Evolutionary conservation across 2,113 vertebrate species (phyloP).

Genomic region (Thomomys bottae): DNA sequence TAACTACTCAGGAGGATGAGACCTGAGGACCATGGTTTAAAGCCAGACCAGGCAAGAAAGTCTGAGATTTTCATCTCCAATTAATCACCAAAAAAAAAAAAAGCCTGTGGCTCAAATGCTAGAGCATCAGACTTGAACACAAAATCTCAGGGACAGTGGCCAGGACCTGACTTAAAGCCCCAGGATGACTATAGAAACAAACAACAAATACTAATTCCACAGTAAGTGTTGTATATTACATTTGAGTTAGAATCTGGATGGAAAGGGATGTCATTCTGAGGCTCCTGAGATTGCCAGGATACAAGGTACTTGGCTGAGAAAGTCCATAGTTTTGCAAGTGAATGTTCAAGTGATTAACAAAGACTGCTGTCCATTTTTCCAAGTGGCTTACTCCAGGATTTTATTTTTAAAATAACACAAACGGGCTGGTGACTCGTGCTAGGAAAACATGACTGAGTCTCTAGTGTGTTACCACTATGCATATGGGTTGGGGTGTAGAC

Average conservation of each 20-base stretch:
- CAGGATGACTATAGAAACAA: no score
- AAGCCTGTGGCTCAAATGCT: no score
- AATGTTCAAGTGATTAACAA: neutral
- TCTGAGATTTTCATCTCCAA: no score
- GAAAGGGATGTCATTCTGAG: conserved; percentile 71
- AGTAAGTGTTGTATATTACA: neutral
- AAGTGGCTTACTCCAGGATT: neutral
- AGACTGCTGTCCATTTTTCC: neutral
- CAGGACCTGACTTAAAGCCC: no score
- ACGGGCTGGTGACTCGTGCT: neutral
- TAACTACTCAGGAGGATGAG: no score
- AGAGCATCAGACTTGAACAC: no score
- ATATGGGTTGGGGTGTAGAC: neutral
- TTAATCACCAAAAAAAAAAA: no score
- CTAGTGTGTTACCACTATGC: neutral
- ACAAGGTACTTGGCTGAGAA: conserved; percentile 54
- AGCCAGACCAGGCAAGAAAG: no score
- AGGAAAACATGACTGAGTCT: neutral
- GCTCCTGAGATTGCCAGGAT: conserved; percentile 61
- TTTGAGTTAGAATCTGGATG: conserved; percentile 66
- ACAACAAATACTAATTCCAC: neutral
- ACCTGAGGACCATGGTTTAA: no score
- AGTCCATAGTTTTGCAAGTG: neutral
- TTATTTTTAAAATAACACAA: neutral
- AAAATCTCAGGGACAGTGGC: no score